Evolutionary conservation across 2,888 invertebrate species (phyloP).

Genomic region (Mamestra brassicae): DNA sequence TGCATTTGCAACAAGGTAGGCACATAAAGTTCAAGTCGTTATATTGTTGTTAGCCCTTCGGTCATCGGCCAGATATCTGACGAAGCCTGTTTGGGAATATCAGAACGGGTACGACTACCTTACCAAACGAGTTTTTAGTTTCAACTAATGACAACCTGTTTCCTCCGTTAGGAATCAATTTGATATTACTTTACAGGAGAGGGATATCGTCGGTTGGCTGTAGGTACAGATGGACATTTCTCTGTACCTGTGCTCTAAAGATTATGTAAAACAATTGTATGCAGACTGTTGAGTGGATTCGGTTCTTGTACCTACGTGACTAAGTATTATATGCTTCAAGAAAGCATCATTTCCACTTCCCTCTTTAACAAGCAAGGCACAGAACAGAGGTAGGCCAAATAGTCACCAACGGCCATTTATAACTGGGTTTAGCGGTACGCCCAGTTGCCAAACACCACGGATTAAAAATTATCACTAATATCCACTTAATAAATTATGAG

Average conservation of each 20-base stretch:
- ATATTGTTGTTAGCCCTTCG: slow-evolving; percentile 1
- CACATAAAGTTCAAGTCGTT: not conserved
- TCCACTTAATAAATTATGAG: no score
- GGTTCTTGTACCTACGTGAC: not conserved
- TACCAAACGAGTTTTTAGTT: slow-evolving; percentile 21
- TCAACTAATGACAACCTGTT: slow-evolving; percentile 23
- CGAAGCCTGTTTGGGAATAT: slow-evolving; percentile 28
- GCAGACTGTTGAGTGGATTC: not conserved
- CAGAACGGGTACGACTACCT: slow-evolving; percentile 29
- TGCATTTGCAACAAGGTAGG: not conserved
- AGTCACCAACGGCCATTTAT: no score
- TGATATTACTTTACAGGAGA: slow-evolving; percentile 6
- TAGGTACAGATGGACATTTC: not conserved
- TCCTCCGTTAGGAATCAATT: not conserved
- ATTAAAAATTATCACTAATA: no score
- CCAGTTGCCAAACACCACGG: no score
- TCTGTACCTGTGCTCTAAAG: no score
- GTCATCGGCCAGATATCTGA: slow-evolving; percentile 25
- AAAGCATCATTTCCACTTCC: no score
- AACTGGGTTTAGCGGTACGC: no score
- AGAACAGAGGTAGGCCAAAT: no score
- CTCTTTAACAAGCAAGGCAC: no score
- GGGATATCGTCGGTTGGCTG: not conserved
- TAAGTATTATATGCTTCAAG: no score
- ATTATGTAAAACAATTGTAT: not conserved